phyloP scores from a whole-genome alignment of 2,888 invertebrate species.

The Chrysopilus asiliformis region DNA sequence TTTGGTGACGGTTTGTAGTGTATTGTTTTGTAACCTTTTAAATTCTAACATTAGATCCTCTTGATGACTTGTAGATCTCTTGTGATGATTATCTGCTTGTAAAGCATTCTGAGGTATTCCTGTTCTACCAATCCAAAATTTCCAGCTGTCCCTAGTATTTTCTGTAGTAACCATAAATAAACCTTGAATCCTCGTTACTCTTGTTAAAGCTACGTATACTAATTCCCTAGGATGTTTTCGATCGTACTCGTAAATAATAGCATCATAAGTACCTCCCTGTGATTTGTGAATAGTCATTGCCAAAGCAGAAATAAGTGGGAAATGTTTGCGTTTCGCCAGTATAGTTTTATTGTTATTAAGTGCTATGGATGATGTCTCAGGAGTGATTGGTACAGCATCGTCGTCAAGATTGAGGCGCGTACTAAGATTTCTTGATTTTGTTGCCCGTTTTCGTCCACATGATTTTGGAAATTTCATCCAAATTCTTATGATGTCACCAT shows the following conservation, averaged over 20 bases:
- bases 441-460: slow-evolving; percentile 4
- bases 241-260: slow-evolving; percentile 17
- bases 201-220: slow-evolving; percentile 14
- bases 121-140: slow-evolving; percentile 12
- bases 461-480: slow-evolving; percentile 9
- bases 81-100: slow-evolving; percentile 12
- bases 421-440: slow-evolving; percentile 2
- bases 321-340: slow-evolving; percentile 17
- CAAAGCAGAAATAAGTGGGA: slow-evolving; percentile 17
- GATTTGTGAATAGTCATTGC: slow-evolving; percentile 21
- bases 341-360: slow-evolving; percentile 13
- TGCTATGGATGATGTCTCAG: slow-evolving; percentile 12
- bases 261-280: slow-evolving; percentile 19
- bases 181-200: slow-evolving; percentile 8
- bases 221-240: slow-evolving; percentile 12
- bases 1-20: slow-evolving; percentile 10
- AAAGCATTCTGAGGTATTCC: slow-evolving; percentile 12
- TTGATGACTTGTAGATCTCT: slow-evolving; percentile 13
- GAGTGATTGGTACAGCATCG: slow-evolving; percentile 9
- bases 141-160: slow-evolving; percentile 8
- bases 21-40: slow-evolving; percentile 4
- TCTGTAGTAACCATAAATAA: slow-evolving; percentile 8
- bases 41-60: slow-evolving; percentile 2
- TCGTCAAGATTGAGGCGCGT: slow-evolving; percentile 1
- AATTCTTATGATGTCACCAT: slow-evolving; percentile 7